Percentiles rank a stretch among this genome's conserved stretches.
phyloP scores from a whole-genome alignment of 1,140 invertebrate species.

The Leptinotarsa texana region DNA sequence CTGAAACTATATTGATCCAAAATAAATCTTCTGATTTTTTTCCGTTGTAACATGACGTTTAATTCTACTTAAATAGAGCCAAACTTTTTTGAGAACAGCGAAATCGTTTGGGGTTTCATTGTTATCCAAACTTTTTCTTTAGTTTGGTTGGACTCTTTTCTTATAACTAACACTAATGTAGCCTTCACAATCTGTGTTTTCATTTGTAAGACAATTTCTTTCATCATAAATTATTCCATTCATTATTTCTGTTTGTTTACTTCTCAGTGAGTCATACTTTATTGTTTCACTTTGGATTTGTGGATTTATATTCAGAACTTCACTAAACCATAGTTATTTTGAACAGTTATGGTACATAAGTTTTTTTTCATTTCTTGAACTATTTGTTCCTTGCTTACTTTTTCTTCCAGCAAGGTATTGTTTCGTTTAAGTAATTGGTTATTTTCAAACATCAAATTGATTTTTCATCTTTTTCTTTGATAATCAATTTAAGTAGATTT shows the following conservation, averaged over 20 bases:
- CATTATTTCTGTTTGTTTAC: no score
- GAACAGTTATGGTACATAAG: no score
- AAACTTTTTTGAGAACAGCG: not conserved
- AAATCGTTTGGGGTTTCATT: not conserved
- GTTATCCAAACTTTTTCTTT: not conserved
- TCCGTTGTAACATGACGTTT: not conserved
- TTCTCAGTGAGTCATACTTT: no score
- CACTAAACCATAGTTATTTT: not conserved
- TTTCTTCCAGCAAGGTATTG: no score
- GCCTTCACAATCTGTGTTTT: no score
- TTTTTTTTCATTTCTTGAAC: no score
- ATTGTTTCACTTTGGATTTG: not conserved
- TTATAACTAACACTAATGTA: no score
- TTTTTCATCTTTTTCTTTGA: conserved; percentile 8
- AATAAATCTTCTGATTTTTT: not conserved
- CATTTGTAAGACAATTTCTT: no score
- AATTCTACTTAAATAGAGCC: not conserved
- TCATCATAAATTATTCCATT: no score
- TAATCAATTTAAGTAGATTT: not conserved
- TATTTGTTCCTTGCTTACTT: no score
- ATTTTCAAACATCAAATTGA: not conserved
- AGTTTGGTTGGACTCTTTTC: no score
- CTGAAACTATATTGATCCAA: not conserved
- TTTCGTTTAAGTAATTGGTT: no score
- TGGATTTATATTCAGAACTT: conserved; percentile 6